Evolutionary conservation across 2,113 vertebrate species (phyloP), one percentile per base, ranked within the genome.

Genomic region (Cottus gobio): DNA sequence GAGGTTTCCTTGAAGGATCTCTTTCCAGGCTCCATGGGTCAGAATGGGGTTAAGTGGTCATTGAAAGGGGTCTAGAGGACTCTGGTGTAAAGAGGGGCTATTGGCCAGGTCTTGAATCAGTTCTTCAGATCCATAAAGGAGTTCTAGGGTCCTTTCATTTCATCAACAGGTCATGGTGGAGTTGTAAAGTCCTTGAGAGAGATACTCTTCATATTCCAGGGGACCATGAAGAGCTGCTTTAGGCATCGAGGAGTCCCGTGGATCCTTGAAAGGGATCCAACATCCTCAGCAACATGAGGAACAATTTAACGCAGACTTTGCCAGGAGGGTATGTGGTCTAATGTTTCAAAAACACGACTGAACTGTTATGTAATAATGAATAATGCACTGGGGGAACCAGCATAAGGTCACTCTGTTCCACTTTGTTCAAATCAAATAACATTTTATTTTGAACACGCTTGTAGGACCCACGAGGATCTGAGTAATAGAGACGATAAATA

Each of bases 221-320:
- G 39, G 26, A 66, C 26, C 46, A 10, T 65, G 20, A 42, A 16
- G 10, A 15, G 18, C 5, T 39, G 36, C 34, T 63, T 8, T 39
- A 15, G 61, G 18, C 20, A 10, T 39, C 22, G 12, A 63, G 3
- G 24, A 42, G 10, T 65, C 10, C 7, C 1, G 5, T 58, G 50
- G 37, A 37, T 46, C 74, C 63, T 26, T 44, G 36, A 65, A 36
- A 20, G 11, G 63, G 34, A 26, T 50, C 71, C 15, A n/a, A 7
- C 36, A 64, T 72, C 22, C 12, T 18, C 11, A 4, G 24, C 30
- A 44, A 58, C 72, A 73, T 52, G 3, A 37, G 85, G 72, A 69
- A 76, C 50, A 36, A 63, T 20, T 68, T 64, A 64, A 30, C 62
- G 2, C 30, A 1, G 0, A 1, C 8, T 18, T 10, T 39, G 31